A percentile compares a stretch with the other conserved stretches of the same genome.
Evolutionary conservation across 2,113 vertebrate species (phyloP).

Genomic region (Neolamprologus falcicula): DNA sequence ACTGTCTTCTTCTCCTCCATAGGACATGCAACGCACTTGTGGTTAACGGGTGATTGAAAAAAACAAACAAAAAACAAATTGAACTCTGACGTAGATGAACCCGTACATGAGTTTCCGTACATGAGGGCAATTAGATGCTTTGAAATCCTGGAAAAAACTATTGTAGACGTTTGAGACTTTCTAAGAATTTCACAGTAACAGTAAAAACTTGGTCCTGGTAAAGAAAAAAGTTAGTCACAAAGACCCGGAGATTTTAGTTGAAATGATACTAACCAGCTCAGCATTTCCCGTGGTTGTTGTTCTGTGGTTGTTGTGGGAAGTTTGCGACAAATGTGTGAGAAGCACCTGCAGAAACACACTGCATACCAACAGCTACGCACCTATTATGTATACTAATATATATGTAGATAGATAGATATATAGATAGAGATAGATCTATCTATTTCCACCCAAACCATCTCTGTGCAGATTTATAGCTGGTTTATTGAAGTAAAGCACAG

Average conservation of each 20-base stretch:
- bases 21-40: not conserved
- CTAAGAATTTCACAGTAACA: not conserved
- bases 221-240: not conserved
- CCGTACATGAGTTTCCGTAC: fast-evolving
- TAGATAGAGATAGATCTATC: not conserved
- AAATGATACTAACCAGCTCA: not conserved
- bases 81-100: not conserved
- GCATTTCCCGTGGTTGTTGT: not conserved
- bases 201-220: not conserved
- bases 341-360: not conserved
- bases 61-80: not conserved
- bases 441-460: not conserved
- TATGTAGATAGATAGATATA: not conserved
- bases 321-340: not conserved
- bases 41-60: not conserved
- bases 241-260: not conserved
- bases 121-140: not conserved
- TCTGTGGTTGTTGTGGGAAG: not conserved
- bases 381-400: not conserved
- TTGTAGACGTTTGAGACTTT: not conserved
- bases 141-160: not conserved
- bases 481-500: not conserved
- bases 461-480: fast-evolving
- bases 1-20: not conserved
- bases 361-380: not conserved